phyloP scores from a whole-genome alignment of 2,888 invertebrate genomes.

The Caenorhabditis doughertyi region DNA sequence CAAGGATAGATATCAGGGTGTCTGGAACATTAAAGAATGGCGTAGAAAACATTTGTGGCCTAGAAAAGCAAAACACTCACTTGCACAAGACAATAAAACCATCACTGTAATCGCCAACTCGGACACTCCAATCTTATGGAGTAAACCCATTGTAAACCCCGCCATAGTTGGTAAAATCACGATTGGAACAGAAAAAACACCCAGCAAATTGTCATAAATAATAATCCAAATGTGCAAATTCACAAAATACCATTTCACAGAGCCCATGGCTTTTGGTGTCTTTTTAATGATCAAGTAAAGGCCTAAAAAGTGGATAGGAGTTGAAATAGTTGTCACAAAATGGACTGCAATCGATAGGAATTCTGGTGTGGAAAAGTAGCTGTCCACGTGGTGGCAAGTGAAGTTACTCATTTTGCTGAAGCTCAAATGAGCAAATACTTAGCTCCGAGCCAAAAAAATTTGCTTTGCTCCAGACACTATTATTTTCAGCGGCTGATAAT shows the following conservation, averaged over 20 bases:
- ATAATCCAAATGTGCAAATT: conserved; percentile 15
- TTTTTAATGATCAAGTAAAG: background rate
- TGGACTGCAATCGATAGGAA: conserved; percentile 6
- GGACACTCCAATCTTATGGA: background rate
- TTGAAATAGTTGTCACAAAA: background rate
- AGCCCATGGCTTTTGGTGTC: background rate
- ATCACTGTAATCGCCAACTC: too few relatives aligned
- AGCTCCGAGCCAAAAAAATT: too few relatives aligned
- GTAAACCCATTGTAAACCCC: conserved; percentile 4
- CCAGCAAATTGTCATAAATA: conserved; percentile 7
- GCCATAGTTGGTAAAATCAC: background rate
- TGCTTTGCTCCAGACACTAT: too few relatives aligned
- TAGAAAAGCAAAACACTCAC: background rate
- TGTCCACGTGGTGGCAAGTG: too few relatives aligned
- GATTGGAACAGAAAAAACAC: background rate
- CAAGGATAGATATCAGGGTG: background rate
- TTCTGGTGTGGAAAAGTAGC: too few relatives aligned
- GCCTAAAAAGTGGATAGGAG: background rate
- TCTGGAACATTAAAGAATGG: too few relatives aligned
- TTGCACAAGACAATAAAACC: too few relatives aligned
- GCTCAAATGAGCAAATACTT: too few relatives aligned
- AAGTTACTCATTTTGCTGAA: too few relatives aligned
- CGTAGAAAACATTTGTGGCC: background rate
- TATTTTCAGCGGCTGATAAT: too few relatives aligned
- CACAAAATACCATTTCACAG: conserved; percentile 8